A percentile compares a stretch with the other conserved stretches of the same genome.
Evolutionary conservation across 1,140 invertebrate species (phyloP).

Genomic region (Drosophila saltans): DNA sequence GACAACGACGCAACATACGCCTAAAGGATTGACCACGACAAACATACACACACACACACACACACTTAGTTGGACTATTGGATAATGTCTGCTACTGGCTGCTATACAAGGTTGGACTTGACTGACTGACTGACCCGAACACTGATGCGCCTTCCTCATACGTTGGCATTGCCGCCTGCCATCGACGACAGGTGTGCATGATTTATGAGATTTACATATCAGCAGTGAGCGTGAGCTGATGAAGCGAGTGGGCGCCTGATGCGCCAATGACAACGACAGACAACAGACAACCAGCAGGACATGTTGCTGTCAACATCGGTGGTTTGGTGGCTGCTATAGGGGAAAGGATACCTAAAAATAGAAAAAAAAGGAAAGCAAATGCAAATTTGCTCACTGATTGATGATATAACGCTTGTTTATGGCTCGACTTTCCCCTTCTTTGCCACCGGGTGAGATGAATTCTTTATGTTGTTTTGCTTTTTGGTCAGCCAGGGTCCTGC

Average conservation of each 20-base stretch:
- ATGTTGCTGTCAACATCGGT: slow-evolving; percentile 6
- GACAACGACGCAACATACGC: slow-evolving; percentile 17
- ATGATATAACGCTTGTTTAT: slow-evolving; percentile 63
- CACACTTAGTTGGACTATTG: slow-evolving; percentile 21
- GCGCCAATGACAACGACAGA: slow-evolving; percentile 67
- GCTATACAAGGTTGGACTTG: slow-evolving; percentile 13
- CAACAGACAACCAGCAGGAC: slow-evolving; percentile 35
- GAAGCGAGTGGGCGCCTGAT: slow-evolving; percentile 63
- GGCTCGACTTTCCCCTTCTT: slow-evolving; percentile 8
- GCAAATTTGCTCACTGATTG: slow-evolving; percentile 79
- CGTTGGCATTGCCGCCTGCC: slow-evolving; percentile 29
- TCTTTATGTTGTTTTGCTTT: slow-evolving; percentile 1
- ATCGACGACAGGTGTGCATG: slow-evolving; percentile 79
- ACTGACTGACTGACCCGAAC: slow-evolving; percentile 27
- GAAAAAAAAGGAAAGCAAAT: slow-evolving; percentile 44
- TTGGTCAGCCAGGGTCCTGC: background rate
- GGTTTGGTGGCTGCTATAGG: background rate
- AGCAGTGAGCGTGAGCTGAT: slow-evolving; percentile 58
- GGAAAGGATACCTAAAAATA: slow-evolving; percentile 41
- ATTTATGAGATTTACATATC: slow-evolving; percentile 81
- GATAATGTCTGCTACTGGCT: slow-evolving; percentile 31
- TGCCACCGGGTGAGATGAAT: slow-evolving; percentile 5
- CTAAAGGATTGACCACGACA: slow-evolving; percentile 57
- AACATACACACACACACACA: slow-evolving; percentile 17
- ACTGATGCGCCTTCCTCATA: background rate